Evolutionary conservation across 2,113 vertebrate species (phyloP).

Genomic region (Cyanistes caeruleus): DNA sequence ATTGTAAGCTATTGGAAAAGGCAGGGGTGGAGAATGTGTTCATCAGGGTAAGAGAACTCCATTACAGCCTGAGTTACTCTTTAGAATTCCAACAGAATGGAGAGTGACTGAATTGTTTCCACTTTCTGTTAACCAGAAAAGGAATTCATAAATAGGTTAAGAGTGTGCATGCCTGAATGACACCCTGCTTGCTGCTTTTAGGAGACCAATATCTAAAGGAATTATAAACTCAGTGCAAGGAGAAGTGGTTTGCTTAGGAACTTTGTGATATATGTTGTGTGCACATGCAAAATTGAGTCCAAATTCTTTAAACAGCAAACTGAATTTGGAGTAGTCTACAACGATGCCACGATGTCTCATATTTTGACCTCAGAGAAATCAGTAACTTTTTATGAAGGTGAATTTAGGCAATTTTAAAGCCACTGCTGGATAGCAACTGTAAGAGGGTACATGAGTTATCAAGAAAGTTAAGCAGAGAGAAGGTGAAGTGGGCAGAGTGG

Average conservation of each 20-base stretch:
- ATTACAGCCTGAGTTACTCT: background rate
- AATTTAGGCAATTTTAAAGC: background rate
- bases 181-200: background rate
- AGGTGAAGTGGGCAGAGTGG: background rate
- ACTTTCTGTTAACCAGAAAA: background rate
- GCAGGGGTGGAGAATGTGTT: background rate
- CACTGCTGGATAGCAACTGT: background rate
- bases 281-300: background rate
- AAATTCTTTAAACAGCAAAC: background rate
- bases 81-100: background rate
- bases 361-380: background rate
- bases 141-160: background rate
- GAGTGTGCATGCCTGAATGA: background rate
- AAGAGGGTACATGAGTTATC: background rate
- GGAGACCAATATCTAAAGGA: background rate
- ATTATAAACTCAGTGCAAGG: background rate
- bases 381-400: background rate
- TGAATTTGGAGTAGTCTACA: background rate
- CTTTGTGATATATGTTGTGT: background rate
- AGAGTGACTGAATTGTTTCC: background rate
- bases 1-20: background rate
- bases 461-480: background rate
- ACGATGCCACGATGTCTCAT: background rate
- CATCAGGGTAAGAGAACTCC: background rate
- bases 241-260: background rate